A percentile compares a stretch with the other conserved stretches of the same genome.
Evolutionary conservation across 37 sponge, comb jelly and placozoan species (phyloP).

Genomic region (Aplysina aerophoba): DNA sequence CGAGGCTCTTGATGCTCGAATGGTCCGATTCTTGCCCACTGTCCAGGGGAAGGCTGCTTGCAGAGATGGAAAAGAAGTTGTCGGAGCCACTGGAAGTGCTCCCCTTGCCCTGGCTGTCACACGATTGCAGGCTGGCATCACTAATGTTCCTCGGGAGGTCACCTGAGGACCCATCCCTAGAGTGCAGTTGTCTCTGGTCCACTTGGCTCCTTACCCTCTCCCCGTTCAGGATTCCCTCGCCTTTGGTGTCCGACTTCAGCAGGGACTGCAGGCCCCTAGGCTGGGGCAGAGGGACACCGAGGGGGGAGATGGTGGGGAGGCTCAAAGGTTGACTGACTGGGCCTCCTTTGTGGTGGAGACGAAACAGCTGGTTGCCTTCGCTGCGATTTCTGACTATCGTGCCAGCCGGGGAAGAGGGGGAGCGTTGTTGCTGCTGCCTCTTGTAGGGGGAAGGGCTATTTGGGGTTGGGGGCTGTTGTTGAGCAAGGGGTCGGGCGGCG

Average conservation of each 20-base stretch:
- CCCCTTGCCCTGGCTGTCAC: constrained; percentile 11
- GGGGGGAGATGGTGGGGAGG: constrained; percentile 20
- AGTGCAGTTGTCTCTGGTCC: neutral
- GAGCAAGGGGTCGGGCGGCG: too few species aligned
- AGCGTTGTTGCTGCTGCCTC: too few species aligned
- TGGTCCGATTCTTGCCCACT: constrained; percentile 29
- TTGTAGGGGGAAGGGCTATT: too few species aligned
- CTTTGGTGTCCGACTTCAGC: neutral
- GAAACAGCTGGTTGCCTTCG: constrained; percentile 19
- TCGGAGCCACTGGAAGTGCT: constrained; percentile 26
- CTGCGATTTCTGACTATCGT: neutral
- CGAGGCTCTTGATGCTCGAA: constrained; percentile 19
- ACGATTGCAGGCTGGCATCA: neutral
- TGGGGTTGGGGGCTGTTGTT: too few species aligned
- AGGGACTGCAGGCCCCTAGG: neutral
- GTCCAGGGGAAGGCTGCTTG: neutral
- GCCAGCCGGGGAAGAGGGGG: too few species aligned
- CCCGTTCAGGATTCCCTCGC: constrained; percentile 20
- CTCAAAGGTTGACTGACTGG: constrained; percentile 1
- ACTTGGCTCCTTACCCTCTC: constrained; percentile 12
- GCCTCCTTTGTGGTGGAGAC: neutral
- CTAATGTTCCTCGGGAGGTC: constrained; percentile 8
- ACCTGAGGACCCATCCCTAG: neutral
- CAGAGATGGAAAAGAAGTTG: constrained; percentile 2
- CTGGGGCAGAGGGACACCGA: neutral